phyloP scores from a whole-genome alignment of 35 echinoderm and acorn worm species.

The Hemicentrotus pulcherrimus region DNA sequence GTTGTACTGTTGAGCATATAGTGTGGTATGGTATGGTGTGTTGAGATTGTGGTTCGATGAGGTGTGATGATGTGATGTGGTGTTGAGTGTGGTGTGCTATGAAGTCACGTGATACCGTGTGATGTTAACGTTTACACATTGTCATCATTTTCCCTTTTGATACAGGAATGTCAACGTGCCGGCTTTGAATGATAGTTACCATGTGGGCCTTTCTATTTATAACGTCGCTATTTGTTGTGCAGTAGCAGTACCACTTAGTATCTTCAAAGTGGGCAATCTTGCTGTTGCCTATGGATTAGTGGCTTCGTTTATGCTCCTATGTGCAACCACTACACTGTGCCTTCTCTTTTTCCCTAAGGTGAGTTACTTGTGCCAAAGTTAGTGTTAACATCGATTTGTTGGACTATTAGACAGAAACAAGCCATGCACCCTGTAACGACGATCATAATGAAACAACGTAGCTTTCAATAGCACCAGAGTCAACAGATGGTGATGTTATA shows the following conservation, averaged over 20 bases:
- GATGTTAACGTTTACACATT: background rate
- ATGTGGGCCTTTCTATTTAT: slow-evolving; percentile 80
- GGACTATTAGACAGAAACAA: too few relatives aligned
- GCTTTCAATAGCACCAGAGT: too few relatives aligned
- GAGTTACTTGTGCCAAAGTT: background rate
- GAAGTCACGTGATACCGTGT: too few relatives aligned
- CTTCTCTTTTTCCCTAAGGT: slow-evolving; percentile 89
- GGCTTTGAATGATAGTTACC: slow-evolving; percentile 72
- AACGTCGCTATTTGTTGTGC: slow-evolving; percentile 66
- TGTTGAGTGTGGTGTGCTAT: too few relatives aligned
- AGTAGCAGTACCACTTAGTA: slow-evolving; percentile 68
- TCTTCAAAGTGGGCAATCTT: slow-evolving; percentile 45
- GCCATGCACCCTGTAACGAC: too few relatives aligned
- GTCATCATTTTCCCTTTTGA: slow-evolving; percentile 9
- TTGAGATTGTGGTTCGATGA: too few relatives aligned
- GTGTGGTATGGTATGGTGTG: too few relatives aligned
- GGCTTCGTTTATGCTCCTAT: slow-evolving; percentile 70
- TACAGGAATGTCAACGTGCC: slow-evolving; percentile 77
- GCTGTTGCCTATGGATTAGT: slow-evolving; percentile 70
- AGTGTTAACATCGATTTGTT: too few relatives aligned
- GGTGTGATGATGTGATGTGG: too few relatives aligned
- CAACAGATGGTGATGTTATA: too few relatives aligned
- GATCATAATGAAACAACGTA: too few relatives aligned
- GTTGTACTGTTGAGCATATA: too few relatives aligned
- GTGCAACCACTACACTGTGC: slow-evolving; percentile 68